phyloP scores from a whole-genome alignment of 2,113 vertebrate species.

The Hymenochirus boettgeri region DNA sequence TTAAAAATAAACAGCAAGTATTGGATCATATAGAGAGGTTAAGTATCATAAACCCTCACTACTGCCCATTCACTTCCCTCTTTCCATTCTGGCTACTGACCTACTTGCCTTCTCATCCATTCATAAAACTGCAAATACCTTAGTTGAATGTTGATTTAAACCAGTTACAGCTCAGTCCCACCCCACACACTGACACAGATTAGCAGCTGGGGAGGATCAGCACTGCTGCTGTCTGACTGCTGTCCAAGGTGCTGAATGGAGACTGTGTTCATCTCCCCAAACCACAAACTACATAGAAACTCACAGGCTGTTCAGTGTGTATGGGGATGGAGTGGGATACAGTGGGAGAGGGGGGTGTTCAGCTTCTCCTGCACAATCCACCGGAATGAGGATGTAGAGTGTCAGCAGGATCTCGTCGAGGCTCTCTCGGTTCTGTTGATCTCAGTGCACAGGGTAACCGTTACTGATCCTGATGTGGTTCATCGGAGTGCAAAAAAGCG shows the following conservation, averaged over 20 bases:
- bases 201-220: not conserved
- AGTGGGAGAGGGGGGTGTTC: not conserved
- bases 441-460: slow-evolving; percentile 13
- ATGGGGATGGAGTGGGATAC: not conserved
- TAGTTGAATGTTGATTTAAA: not conserved
- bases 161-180: not conserved
- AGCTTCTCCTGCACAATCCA: slow-evolving; percentile 27
- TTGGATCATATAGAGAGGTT: too few relatives aligned
- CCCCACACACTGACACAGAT: not conserved
- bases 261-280: not conserved
- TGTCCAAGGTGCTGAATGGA: slow-evolving; percentile 34
- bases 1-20: too few relatives aligned
- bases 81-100: too few relatives aligned
- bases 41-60: too few relatives aligned
- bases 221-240: not conserved
- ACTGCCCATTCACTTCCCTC: too few relatives aligned
- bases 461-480: slow-evolving; percentile 20
- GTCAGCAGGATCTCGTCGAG: slow-evolving; percentile 6
- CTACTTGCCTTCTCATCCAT: too few relatives aligned
- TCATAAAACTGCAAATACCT: too few relatives aligned
- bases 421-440: slow-evolving; percentile 14
- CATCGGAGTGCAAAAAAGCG: slow-evolving; percentile 31
- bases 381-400: slow-evolving; percentile 20
- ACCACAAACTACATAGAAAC: slow-evolving; percentile 11
- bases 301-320: not conserved